Percentiles rank a stretch among this genome's conserved stretches.
phyloP scores from a whole-genome alignment of 2,113 vertebrate genomes.

The Oreochromis spilurus region DNA sequence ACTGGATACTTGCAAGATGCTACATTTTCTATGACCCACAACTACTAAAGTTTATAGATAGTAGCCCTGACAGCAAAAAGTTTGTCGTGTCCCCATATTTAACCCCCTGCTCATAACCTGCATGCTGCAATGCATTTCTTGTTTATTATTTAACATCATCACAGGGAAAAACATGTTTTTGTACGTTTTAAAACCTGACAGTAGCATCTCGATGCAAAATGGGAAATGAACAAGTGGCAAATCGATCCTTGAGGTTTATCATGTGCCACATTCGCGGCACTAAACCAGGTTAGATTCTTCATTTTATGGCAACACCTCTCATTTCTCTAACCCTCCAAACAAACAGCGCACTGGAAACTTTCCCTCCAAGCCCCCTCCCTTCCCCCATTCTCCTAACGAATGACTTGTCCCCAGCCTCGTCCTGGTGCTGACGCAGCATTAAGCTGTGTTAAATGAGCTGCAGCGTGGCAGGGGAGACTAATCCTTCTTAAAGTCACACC shows the following conservation, averaged over 20 bases:
- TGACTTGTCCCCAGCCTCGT: neutral
- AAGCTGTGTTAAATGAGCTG: constrained; percentile 30
- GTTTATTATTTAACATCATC: neutral
- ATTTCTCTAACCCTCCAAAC: neutral
- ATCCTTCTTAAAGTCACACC: constrained; percentile 40
- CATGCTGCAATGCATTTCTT: neutral
- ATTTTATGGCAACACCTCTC: neutral
- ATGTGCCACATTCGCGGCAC: neutral
- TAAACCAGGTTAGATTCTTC: neutral
- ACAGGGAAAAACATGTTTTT: neutral
- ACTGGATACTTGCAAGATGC: neutral
- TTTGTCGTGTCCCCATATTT: neutral
- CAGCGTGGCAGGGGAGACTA: constrained; percentile 2
- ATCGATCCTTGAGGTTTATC: neutral
- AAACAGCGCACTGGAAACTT: neutral
- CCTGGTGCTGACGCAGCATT: constrained; percentile 21
- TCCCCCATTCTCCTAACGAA: neutral
- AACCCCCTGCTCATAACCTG: neutral
- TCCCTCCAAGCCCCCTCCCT: neutral
- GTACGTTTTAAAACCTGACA: neutral
- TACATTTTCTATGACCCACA: neutral
- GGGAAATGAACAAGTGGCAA: neutral
- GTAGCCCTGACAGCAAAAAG: neutral
- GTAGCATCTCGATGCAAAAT: neutral
- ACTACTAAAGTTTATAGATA: neutral